phyloP scores from a whole-genome alignment of 1,140 invertebrate genomes.

The Melanaphis sacchari region DNA sequence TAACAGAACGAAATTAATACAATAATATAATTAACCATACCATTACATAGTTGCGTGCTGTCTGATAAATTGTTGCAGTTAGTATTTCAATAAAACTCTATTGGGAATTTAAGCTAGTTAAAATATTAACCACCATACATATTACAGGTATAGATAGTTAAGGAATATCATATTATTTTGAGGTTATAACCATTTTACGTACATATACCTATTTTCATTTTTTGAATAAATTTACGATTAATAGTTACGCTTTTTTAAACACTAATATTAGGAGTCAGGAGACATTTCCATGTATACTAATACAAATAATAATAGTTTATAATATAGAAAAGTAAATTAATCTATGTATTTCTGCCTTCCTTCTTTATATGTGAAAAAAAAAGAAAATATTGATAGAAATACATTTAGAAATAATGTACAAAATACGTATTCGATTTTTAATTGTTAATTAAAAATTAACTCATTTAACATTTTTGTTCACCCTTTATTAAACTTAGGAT shows the following conservation, averaged over 20 bases:
- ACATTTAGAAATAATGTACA: too few species aligned
- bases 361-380: too few species aligned
- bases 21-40: background rate
- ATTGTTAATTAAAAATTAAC: too few species aligned
- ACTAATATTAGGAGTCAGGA: background rate
- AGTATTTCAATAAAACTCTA: background rate
- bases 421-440: too few species aligned
- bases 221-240: background rate
- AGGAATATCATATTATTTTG: background rate
- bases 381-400: too few species aligned
- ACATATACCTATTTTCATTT: background rate
- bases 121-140: background rate
- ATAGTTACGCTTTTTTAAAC: background rate
- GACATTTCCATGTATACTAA: too few species aligned
- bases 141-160: background rate
- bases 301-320: background rate
- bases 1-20: background rate
- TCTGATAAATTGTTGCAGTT: background rate
- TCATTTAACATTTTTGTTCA: too few species aligned
- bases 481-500: too few species aligned
- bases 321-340: background rate
- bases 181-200: background rate
- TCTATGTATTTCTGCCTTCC: too few species aligned
- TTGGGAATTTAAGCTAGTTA: background rate
- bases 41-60: background rate